phyloP scores from a whole-genome alignment of 2,888 invertebrate species.

The Cryptus viduatorius region DNA sequence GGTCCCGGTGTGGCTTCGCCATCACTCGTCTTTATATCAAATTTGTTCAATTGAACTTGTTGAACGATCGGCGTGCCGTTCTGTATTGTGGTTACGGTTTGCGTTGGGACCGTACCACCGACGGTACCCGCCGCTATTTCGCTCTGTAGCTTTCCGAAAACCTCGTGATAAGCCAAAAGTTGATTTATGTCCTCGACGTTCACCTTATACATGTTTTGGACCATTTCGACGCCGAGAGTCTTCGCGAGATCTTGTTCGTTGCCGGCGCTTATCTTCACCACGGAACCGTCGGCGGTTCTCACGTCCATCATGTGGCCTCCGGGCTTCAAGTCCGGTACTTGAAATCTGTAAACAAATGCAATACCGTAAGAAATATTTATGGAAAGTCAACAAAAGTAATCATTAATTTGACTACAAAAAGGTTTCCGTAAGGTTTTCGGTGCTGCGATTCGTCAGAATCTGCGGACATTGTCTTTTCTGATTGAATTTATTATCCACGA shows the following conservation, averaged over 20 bases:
- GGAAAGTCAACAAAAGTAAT: too few relatives aligned
- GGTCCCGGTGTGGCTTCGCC: slow-evolving; percentile 84
- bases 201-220: slow-evolving; percentile 92
- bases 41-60: slow-evolving; percentile 84
- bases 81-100: slow-evolving; percentile 84
- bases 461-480: too few relatives aligned
- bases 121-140: slow-evolving; percentile 86
- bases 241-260: slow-evolving; percentile 88
- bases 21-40: slow-evolving; percentile 82
- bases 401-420: too few relatives aligned
- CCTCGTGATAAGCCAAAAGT: slow-evolving; percentile 94
- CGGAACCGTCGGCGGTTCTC: slow-evolving; percentile 89
- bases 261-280: slow-evolving; percentile 90
- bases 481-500: too few relatives aligned
- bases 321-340: slow-evolving; percentile 84
- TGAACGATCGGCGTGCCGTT: slow-evolving; percentile 83
- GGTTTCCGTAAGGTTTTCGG: too few relatives aligned
- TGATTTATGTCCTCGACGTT: slow-evolving; percentile 95
- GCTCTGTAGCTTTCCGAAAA: slow-evolving; percentile 90
- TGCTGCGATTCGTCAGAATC: too few relatives aligned
- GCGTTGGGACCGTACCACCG: slow-evolving; percentile 83
- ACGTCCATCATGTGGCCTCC: slow-evolving; percentile 87
- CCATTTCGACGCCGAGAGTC: slow-evolving; percentile 89
- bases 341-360: slow-evolving; percentile 79
- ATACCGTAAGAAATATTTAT: neutral